These are phyloP conservation scores for Gallinago media DNA, from an alignment of 2,113 vertebrate genomes.

Conservation along the genomic window DNA sequence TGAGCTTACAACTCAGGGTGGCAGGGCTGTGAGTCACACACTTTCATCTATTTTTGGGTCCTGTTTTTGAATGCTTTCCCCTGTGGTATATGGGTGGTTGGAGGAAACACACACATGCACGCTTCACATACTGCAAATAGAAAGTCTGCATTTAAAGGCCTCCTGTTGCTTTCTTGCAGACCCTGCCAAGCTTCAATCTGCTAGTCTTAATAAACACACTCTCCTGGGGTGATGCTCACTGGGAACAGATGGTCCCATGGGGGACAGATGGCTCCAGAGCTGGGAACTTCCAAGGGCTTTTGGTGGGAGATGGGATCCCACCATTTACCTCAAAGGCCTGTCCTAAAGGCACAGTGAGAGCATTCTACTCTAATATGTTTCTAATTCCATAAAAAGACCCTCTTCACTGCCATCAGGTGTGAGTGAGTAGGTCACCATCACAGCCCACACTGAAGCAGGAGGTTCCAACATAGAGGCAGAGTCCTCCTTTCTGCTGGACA, in stretches of 20 bases:
- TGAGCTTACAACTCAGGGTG: background rate
- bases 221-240: slow-evolving; percentile 11
- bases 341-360: background rate
- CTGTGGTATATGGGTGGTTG: slow-evolving; percentile 13
- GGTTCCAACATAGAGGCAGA: background rate
- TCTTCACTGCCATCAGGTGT: background rate
- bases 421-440: background rate
- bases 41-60: slow-evolving; percentile 30
- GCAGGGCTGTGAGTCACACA: slow-evolving; percentile 17
- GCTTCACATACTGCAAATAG: slow-evolving; percentile 47
- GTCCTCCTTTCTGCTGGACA: background rate
- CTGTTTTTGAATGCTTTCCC: slow-evolving; percentile 44
- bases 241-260: slow-evolving; percentile 45
- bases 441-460: background rate
- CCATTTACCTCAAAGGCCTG: background rate
- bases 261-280: slow-evolving; percentile 14
- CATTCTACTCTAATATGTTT: background rate
- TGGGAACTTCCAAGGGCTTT: slow-evolving; percentile 39
- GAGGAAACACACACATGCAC: slow-evolving; percentile 21
- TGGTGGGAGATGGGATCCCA: background rate
- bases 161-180: slow-evolving; percentile 48
- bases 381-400: background rate
- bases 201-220: slow-evolving; percentile 40
- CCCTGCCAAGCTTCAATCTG: slow-evolving; percentile 51
- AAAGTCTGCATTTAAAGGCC: slow-evolving; percentile 47